These are phyloP conservation scores for Xiphorhynchus erythropygius DNA, from an alignment of 2,797 vertebrate genomes.

Conservation along the genomic window DNA sequence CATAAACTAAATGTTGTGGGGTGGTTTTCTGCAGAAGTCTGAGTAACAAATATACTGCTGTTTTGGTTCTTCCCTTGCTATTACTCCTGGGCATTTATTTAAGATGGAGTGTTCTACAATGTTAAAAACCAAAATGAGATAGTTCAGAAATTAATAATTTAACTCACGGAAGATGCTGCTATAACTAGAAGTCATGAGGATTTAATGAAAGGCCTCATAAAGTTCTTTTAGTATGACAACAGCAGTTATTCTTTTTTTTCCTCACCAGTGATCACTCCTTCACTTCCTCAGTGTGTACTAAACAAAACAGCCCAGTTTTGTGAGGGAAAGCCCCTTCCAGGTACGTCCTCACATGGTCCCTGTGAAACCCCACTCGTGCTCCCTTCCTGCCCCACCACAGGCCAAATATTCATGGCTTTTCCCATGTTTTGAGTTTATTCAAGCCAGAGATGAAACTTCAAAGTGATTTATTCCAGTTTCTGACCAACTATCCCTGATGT, in stretches of 20 bases:
- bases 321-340: not conserved
- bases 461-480: not conserved
- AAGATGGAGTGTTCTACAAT: not conserved
- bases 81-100: conserved; percentile 13
- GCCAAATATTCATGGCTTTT: not conserved
- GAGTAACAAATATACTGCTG: not conserved
- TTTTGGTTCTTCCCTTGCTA: not conserved
- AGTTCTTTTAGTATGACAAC: not conserved
- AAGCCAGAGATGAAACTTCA: not conserved
- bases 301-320: not conserved
- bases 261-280: not conserved
- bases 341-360: not conserved
- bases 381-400: not conserved
- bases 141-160: conserved; percentile 42
- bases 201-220: conserved; percentile 15
- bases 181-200: conserved; percentile 4
- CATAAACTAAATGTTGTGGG: not conserved
- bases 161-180: not conserved
- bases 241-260: not conserved
- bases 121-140: conserved; percentile 16
- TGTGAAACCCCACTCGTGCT: not conserved
- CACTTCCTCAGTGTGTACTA: not conserved
- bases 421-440: not conserved
- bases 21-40: not conserved
- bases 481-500: not conserved